Evolutionary conservation across 2,888 invertebrate genomes (phyloP), one percentile per base, ranked within the genome.

Genomic region (Chironomus riparius): DNA sequence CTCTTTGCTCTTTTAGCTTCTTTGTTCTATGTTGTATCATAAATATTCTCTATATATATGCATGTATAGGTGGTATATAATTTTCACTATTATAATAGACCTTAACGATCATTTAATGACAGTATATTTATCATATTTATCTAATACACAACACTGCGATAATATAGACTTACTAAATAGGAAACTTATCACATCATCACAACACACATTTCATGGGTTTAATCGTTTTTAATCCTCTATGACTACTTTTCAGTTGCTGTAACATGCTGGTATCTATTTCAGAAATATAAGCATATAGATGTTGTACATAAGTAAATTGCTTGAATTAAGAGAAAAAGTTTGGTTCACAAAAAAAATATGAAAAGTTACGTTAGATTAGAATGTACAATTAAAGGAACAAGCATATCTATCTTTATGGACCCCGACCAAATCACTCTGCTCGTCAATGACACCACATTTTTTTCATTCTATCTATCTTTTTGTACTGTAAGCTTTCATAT

Each of bases 151-250:
- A 65, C 65, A 65, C 65, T 13, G 21, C 21, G 56, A 65, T 65
- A 10, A 24, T 56, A 56, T 56, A 56, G 56, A 65, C 65, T 65
- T 24, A 21, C 13, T 22, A 65, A 24, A 24, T 65, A 65, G 21
- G 65, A 24, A 24, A 24, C 21, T 65, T 24, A 65, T 24, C 21
- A 65, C 65, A 65, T 65, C 24, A 24, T 65, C 65, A 65, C 65
- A 65, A 65, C 65, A 65, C 65, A 65, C 24, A 65, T 65, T 65
- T 24, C 65, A 24, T 65, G 65, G 65, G 21, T 65, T 21, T 65
- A 21, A 65, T 65, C 65, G 21, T 65, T 65, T 65, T 65, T 65
- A 65, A 65, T 65, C 21, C 65, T 65, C 21, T 65, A 21, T 65
- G 65, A 65, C 21, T 65, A 24, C 13, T 65, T 65, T 65, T 10